Evolutionary conservation across 2,113 vertebrate species (phyloP).

Genomic region (Globicephala melas): DNA sequence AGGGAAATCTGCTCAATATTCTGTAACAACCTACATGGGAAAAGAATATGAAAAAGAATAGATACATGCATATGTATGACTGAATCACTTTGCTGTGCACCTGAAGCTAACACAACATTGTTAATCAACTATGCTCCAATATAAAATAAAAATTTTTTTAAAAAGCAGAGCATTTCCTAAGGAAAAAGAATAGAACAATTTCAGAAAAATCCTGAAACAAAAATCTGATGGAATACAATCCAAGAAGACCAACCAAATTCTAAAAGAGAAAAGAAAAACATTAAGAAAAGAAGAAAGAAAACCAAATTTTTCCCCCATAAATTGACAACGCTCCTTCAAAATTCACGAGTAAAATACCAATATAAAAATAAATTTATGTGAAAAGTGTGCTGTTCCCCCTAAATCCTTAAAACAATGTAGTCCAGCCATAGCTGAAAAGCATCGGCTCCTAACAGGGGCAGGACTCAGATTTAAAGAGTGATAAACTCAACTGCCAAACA

Average conservation of each 20-base stretch:
- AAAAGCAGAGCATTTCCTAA: not conserved
- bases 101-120: too few species aligned
- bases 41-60: too few species aligned
- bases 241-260: not conserved
- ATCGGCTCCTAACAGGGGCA: not conserved
- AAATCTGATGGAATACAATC: not conserved
- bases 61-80: too few species aligned
- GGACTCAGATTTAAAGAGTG: not conserved
- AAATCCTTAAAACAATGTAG: not conserved
- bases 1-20: too few species aligned
- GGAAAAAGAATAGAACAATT: not conserved
- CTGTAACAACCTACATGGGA: too few species aligned
- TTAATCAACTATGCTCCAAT: not conserved
- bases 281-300: not conserved
- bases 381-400: not conserved
- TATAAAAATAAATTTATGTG: not conserved
- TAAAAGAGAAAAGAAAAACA: not conserved
- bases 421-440: not conserved
- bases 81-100: too few species aligned
- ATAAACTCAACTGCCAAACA: not conserved
- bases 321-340: not conserved
- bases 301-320: not conserved
- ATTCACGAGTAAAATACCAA: slow-evolving; percentile 2
- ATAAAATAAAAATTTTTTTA: not conserved
- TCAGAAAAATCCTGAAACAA: slow-evolving; percentile 1